Evolutionary conservation across 1,140 invertebrate species (phyloP), one percentile per base, ranked within the genome.

Genomic region (Metopolophium dirhodum): DNA sequence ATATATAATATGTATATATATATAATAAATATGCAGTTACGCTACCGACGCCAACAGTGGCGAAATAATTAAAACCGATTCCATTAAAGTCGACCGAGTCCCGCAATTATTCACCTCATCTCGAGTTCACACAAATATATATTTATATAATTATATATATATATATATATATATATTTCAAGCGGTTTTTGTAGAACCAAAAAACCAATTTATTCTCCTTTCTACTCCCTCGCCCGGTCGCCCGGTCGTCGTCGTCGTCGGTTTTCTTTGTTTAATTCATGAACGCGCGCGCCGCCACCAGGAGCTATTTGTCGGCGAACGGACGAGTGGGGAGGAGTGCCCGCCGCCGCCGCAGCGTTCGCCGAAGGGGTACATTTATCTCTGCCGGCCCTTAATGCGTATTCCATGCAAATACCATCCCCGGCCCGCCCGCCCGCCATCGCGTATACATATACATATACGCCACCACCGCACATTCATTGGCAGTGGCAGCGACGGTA

Each of bases 231-330:
- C 35, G 3, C n/a, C 30, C 57, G 30, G 35, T 7, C 35, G 3
- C n/a, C 30, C 57, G 30, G 35, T 37, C 20, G 54, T 14, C 90
- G 54, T 30, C 30, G 54, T 30, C 30, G 90, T 35, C 47, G 37
- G 90, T 86, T 93, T 93, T 93, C 91, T 93, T 86, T 91, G 90
- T 91, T 91, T 93, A 93, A 93, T 93, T 93, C 91, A 93, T 93
- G 91, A 93, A 86, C 82, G 82, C 45, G 77, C 45, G 89, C 54
- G 68, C 91, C n/a, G 82, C 82, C 77, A 57, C 57, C 41, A 85
- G 45, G 68, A 92, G 91, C 91, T 85, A 93, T 93, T 93, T 93
- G 91, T 93, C 82, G 45, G 91, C 35, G 49, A 26, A 51, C 90
- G 26, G 89, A 61, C 82, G 82, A 20, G 91, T 54, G 68, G 77